Evolutionary conservation across 2,797 vertebrate species (phyloP), one percentile per base, ranked within the genome.

Genomic region (Ispidina lecontei): DNA sequence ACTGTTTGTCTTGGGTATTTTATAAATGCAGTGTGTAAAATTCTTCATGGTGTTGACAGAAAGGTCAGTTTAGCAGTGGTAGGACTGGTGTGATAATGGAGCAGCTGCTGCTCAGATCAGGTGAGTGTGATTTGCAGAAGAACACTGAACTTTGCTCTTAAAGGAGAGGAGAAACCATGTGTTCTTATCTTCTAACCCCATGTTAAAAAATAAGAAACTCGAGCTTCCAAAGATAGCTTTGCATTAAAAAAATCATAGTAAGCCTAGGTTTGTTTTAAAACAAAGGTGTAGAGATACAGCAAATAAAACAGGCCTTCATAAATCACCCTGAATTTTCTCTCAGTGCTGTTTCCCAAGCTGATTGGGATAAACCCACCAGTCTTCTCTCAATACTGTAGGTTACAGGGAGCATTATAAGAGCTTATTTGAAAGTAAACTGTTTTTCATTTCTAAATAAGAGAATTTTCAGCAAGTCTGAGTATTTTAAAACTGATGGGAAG

Each of bases 391-490:
- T 88, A 58, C 6, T 41, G 8, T 74, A 31, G 64, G 33, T 16
- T 76, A 23, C 33, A 59, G 18, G 23, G 22, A 87, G 23, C 77
- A 41, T 59, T 84, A 67, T 9, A 33, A 74, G 25, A 73, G 29
- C 31, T 90, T 80, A 59, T 87, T 47, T 73, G 51, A 89, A 51
- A 18, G 29, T 28, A 91, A 52, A 10, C 2, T 60, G 21, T 56
- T 87, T 35, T 88, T 91, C 26, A 77, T 70, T 15, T 87, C 87
- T 58, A 26, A 91, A 79, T 56, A 90, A 91, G 81, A 83, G 35
- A 0, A 64, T 85, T 82, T 80, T 64, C 55, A 77, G 20, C 81
- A 69, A 33, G 9, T 23, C 22, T 7, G 2, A 6, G 3, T 74
- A 26, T 63, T 89, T 83, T 58, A 62, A 87, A 87, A 49, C 7